Conservation (phyloP, 2,797 vertebrate genomes). For the Oreochromis mossambicus region DNA sequence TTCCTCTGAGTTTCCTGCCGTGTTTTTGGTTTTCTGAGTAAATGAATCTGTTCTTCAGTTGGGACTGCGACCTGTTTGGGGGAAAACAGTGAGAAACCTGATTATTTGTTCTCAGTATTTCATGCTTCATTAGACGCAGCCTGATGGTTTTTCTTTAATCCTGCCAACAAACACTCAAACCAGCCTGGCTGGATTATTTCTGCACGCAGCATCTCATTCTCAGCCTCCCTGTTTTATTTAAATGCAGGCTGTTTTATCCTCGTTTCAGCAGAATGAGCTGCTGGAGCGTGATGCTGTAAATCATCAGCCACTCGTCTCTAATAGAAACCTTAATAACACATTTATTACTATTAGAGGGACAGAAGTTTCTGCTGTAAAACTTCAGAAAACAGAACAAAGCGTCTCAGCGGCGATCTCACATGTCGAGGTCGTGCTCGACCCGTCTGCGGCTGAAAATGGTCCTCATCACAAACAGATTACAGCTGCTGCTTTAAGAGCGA, state of each 20-base stretch:
- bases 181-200: background rate
- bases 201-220: background rate
- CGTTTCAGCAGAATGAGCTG: background rate
- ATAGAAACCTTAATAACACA: background rate
- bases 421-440: background rate
- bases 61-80: background rate
- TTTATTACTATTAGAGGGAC: background rate
- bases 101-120: background rate
- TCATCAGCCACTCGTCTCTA: background rate
- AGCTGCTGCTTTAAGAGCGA: background rate
- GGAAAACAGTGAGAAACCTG: background rate
- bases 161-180: background rate
- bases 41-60: background rate
- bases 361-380: background rate
- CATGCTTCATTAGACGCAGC: background rate
- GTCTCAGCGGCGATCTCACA: background rate
- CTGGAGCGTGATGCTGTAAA: background rate
- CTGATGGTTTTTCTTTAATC: background rate
- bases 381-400: background rate
- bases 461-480: background rate
- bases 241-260: background rate
- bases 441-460: background rate
- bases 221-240: background rate
- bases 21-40: background rate
- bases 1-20: background rate